Evolutionary conservation across 2,113 vertebrate species (phyloP), one percentile per base, ranked within the genome.

Genomic region (Haliaeetus leucogaster): DNA sequence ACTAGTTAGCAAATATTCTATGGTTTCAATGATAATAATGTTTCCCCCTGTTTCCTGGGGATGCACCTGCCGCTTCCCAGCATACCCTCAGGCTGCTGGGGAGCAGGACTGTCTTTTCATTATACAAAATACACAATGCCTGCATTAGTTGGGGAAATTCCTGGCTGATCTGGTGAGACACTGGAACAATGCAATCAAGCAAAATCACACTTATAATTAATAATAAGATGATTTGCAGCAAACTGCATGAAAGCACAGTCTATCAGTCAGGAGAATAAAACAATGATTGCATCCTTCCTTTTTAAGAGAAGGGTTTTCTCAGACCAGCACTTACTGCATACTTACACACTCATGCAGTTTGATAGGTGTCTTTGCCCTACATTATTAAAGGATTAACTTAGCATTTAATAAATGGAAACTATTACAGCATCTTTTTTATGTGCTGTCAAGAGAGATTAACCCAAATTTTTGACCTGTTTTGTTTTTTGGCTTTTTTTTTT

Each of bases 371-470:
- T 93, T 89, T 93, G 56, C 21, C 61, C 89, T 89, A 56, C 36
- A 62, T 90, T 86, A 66, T 83, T 89, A 84, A 74, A 62, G 38
- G 71, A 94, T 88, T 90, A 83, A 79, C 14, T 76, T 82, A 59
- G 27, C 59, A 76, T 90, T 95, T 86, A 84, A 78, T 90, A 90
- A 89, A 89, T 81, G 79, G 67, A 86, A 92, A 43, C 18, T 78
- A 63, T 89, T 55, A 61, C 38, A 29, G 25, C 40, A 47, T 78
- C 30, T 55, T 73, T 91, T 77, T 83, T 17, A 70, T 73, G 14
- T 23, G 32, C 80, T 95, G 36, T 81, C 56, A 71, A 70, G 42
- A 90, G 88, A 95, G 93, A 96, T 94, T 95, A 94, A 91, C 86
- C 91, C 45, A 66, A 56, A 77, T 88, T 90, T 94, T 73, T 85